Evolutionary conservation across 2,888 invertebrate genomes (phyloP), one percentile per base, ranked within the genome.

Genomic region (Ormyrus nitidulus): DNA sequence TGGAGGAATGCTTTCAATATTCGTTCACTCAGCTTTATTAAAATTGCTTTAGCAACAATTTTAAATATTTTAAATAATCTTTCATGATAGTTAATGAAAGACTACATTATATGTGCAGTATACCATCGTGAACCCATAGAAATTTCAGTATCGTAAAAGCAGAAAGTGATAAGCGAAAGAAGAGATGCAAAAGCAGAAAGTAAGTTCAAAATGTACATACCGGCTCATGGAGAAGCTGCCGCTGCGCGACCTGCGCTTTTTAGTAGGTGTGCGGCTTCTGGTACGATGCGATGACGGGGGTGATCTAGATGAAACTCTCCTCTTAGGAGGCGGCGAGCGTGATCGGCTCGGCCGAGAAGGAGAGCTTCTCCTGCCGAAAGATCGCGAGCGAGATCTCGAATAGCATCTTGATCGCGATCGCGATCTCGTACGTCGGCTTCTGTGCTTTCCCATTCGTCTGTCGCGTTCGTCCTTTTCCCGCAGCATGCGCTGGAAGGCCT

Each of bases 401-500:
- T 89, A 91, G 83, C 92, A 93, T 84, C 91, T 92, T 86, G 90
- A 93, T 86, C 91, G 89, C 44, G 91, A 90, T 69, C 92, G 89
- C 48, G 91, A 90, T 73, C 92, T 88, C 49, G 91, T 90, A 80
- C 92, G 91, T 4, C 34, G 34, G 66, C 91, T 89, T 81, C 94
- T 92, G 74, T 94, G 93, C 86, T 93, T 93, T 79, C 93, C 92
- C 84, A 94, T 93, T 74, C 94, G 92, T 84, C 93, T 92, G 83
- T 94, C 94, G 64, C 94, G 92, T 91, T 94, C 94, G 90, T 96
- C 95, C 90, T 97, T 97, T 90, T 97, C 96, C 83, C 95, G 93
- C 87, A 97, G 93, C 92, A 97, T 95, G 84, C 96, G 93, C 90
- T 97, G 95, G 90, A 97, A 97, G 73, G 96, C 96, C 89, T 96